Conservation (phyloP, 2,113 vertebrate species). For the Beaufortia kweichowensis region DNA sequence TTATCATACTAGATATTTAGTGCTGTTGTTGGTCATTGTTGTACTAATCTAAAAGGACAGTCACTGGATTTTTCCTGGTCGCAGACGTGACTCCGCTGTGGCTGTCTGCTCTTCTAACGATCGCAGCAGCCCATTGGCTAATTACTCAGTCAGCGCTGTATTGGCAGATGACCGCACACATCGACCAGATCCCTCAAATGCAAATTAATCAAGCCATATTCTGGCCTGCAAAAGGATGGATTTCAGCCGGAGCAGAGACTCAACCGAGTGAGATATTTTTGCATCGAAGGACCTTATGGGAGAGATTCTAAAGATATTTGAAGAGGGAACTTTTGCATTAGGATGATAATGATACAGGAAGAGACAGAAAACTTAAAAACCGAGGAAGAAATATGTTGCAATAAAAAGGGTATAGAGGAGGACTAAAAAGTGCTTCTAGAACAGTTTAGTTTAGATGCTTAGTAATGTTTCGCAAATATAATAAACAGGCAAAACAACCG, state of each 20-base stretch:
- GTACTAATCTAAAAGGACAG: neutral
- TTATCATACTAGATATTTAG: neutral
- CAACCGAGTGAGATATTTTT: conserved; percentile 33
- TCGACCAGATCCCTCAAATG: conserved; percentile 70
- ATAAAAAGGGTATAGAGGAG: too few species aligned
- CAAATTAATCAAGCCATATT: conserved; percentile 71
- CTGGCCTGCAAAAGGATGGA: conserved; percentile 50
- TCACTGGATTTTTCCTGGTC: conserved; percentile 44
- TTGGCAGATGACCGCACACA: conserved; percentile 74
- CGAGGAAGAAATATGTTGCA: too few species aligned
- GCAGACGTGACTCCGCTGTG: conserved; percentile 64
- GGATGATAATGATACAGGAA: conserved; percentile 4
- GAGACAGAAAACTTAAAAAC: too few species aligned
- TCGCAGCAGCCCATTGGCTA: conserved; percentile 67
- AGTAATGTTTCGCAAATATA: too few species aligned
- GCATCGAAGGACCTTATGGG: neutral
- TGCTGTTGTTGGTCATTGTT: neutral
- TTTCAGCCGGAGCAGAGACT: conserved; percentile 35
- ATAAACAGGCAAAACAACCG: too few species aligned
- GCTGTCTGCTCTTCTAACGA: conserved; percentile 61
- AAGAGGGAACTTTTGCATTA: neutral
- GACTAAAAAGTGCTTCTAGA: too few species aligned
- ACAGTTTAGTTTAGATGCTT: too few species aligned
- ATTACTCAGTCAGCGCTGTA: conserved; percentile 73
- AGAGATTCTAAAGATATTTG: conserved; percentile 16